Evolutionary conservation across 2,113 vertebrate genomes (phyloP), one percentile per base, ranked within the genome.

Genomic region (Pachycephala philippinensis): DNA sequence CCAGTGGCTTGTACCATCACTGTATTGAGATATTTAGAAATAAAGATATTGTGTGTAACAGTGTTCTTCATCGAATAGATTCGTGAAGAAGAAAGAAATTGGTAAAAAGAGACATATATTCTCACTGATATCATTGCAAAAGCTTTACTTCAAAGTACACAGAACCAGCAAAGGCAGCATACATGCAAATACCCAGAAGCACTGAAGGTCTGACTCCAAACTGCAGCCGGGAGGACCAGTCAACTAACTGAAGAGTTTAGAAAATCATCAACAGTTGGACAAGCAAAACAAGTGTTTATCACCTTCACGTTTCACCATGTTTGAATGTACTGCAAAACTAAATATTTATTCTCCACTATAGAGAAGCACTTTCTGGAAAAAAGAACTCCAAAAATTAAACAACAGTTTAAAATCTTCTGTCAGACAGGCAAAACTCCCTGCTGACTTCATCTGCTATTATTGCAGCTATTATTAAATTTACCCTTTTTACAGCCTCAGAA

Each of bases 371-470:
- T 86, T 54, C 56, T 35, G 30, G 44, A 88, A 81, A 65, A 74
- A 78, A 76, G 27, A 42, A 47, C 35, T 74, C 86, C 24, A 71
- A 57, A 88, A 81, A 75, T 81, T 64, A 89, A 93, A 94, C 61
- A 89, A 10, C 14, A 9, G 45, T 45, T 37, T 69, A 95, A 90
- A 92, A 71, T 75, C 64, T 83, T 54, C 83, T 87, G 75, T 90
- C 47, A 91, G 83, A 87, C 24, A 59, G 33, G 53, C 31, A 85
- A 50, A 95, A 89, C 13, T 76, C 64, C 68, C 40, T 37, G 40
- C 26, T 94, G 79, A 87, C 56, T 92, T 95, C 56, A 81, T 57
- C 66, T 78, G 83, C 53, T 93, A 80, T 84, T 81, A 86, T 30
- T 74, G 44, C 35, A 81, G 35, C 15, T 84, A 63, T 68, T 74